phyloP scores from a whole-genome alignment of 2,113 vertebrate species.

The Bubo bubo region DNA sequence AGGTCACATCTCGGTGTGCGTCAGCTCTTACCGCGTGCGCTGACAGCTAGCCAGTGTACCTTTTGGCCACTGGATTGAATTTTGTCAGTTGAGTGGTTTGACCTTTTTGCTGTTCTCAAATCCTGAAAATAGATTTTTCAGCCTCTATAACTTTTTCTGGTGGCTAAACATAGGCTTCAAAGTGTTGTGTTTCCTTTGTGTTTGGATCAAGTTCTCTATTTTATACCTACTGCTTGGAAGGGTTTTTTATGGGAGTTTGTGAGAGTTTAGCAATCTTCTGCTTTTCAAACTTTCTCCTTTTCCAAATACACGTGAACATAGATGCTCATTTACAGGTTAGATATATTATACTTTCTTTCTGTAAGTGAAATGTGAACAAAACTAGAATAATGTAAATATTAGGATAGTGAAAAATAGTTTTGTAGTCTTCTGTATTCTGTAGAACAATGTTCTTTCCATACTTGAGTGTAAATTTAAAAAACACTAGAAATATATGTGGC shows the following conservation, averaged over 20 bases:
- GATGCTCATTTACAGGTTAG: background rate
- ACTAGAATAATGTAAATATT: background rate
- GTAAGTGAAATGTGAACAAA: background rate
- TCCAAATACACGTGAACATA: background rate
- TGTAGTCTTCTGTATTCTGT: background rate
- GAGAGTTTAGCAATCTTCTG: background rate
- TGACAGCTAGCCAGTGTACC: background rate
- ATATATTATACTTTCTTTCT: background rate
- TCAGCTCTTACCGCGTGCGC: background rate
- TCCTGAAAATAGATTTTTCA: background rate
- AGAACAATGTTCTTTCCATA: background rate
- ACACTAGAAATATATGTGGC: background rate
- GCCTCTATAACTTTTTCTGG: background rate
- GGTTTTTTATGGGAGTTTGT: background rate
- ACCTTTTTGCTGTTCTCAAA: constrained; percentile 17
- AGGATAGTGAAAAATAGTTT: background rate
- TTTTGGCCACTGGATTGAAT: background rate
- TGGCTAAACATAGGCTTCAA: background rate
- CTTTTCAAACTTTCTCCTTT: background rate
- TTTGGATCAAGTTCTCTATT: background rate
- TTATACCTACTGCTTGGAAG: background rate
- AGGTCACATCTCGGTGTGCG: background rate
- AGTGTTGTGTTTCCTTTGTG: background rate
- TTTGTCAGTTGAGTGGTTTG: background rate
- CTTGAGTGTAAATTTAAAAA: background rate